Evolutionary conservation across 2,888 invertebrate genomes (phyloP), one percentile per base, ranked within the genome.

Genomic region (Drosophila mulleri): DNA sequence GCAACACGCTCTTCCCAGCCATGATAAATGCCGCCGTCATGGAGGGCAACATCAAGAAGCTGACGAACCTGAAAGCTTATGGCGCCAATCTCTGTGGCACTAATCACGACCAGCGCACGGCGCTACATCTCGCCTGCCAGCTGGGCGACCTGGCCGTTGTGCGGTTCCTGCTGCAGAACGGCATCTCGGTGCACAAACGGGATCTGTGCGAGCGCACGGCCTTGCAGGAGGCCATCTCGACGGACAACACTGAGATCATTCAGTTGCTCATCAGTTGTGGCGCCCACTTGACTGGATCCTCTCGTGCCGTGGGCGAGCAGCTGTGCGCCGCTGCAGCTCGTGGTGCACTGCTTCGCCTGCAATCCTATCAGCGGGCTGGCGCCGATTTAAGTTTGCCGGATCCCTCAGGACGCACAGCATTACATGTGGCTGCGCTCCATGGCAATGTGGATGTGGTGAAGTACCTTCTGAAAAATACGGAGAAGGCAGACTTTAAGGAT

Each of bases 171-270:
- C 93, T 98, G 32, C 94, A 94, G 60, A 95, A 96, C 84, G 98
- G 98, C 0, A 97, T 97, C 0, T 96, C 96, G 58, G 96, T 98
- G 4, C 98, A 98, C 90, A 93, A 95, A 44, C 95, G 96, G 75
- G 97, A 97, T 84, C 94, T 94, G 92, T 87, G 94, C 81, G 97
- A 95, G 74, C 95, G 95, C 82, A 96, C 95, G 23, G 96, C 95
- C 1, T 94, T 97, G 0, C 93, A 95, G 62, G 95, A 96, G 71
- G 97, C 97, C 0, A 94, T 97, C 1, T 93, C 95, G 47, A 93
- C 93, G 47, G 95, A 96, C 82, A 94, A 94, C 63, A 93, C 94
- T 18, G 94, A 94, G 48, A 94, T 95, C 12, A 96, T 98, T 60
- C 92, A 94, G 26, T 78, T 96, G 2, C 93, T 98, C 0, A 92